These are phyloP conservation scores for Brotula barbata DNA, from an alignment of 2,797 vertebrate genomes.

Conservation along the genomic window DNA sequence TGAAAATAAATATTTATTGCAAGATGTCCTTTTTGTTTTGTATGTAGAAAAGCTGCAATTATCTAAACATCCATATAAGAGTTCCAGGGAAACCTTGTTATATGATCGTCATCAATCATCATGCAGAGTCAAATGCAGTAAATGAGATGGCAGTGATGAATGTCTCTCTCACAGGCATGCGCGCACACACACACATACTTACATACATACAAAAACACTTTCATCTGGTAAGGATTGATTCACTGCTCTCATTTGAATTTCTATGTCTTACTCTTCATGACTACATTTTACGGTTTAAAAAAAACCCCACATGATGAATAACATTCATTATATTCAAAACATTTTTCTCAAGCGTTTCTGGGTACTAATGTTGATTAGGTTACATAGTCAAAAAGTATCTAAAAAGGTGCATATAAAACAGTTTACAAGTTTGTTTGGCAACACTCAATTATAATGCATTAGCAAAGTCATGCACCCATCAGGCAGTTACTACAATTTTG, in stretches of 20 bases:
- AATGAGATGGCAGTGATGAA: slow-evolving; percentile 19
- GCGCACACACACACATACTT: neutral
- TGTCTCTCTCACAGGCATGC: neutral
- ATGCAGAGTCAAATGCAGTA: slow-evolving; percentile 31
- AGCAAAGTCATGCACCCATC: slow-evolving; percentile 35
- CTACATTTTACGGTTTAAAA: neutral
- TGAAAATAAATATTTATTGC: slow-evolving; percentile 79
- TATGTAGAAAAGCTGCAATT: slow-evolving; percentile 47
- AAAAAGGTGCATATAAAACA: slow-evolving; percentile 23
- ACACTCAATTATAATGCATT: slow-evolving; percentile 32
- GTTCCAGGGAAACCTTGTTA: slow-evolving; percentile 12
- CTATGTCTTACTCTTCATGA: neutral
- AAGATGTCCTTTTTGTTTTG: slow-evolving; percentile 56
- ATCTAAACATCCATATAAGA: slow-evolving; percentile 30
- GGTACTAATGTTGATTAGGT: slow-evolving; percentile 22
- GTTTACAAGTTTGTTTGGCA: slow-evolving; percentile 22
- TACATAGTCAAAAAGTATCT: slow-evolving; percentile 36
- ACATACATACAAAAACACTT: no score
- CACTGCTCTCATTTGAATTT: neutral
- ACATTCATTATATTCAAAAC: slow-evolving; percentile 19
- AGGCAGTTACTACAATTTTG: slow-evolving; percentile 37
- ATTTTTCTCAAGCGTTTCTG: slow-evolving; percentile 22
- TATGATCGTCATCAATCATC: slow-evolving; percentile 27
- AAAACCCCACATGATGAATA: neutral
- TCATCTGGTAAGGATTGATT: slow-evolving; percentile 15